Base-by-base conservation (phyloP, 2,113 vertebrate species). In the Tympanuchus pallidicinctus region DNA sequence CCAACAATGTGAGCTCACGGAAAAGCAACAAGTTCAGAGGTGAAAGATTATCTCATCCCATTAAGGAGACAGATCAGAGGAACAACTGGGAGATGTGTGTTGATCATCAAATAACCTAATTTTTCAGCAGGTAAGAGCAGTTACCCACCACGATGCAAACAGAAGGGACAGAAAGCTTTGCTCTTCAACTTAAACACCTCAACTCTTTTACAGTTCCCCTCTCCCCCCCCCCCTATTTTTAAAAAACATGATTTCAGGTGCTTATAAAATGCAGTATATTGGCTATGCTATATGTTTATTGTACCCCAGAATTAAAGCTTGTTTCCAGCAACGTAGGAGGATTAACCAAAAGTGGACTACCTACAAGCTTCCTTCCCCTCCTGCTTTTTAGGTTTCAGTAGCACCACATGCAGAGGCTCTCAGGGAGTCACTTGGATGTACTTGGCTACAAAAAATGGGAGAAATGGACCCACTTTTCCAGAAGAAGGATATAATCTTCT, bases 1-100 rank as follows among this genome's bases (percentile, higher is more conserved):
- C 15, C 1, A 0, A 40, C 17, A 79, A 56, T 75, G 40, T 1
- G 1, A 76, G 54, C 34, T 90, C 61, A 43, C 0, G 0, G 43
- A 14, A 30, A 79, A 1, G 5, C 15, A 93, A 56, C 19, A 43
- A 34, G 45, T 63, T 25, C 34, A 54, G 57, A 84, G 34, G 17
- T 81, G 61, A 93, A 64, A 73, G 45, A 73, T 64, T 11, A 65
- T 14, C 43, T 65, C 40, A 65, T 17, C 40, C 57, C 40, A 9
- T 64, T 79, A 76, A 28, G 28, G 32, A 84, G 28, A 66, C 20
- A 59, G 59, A 78, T 64, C 75, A 50, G 32, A 74, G 11, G 52
- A 91, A 47, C 66, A 56, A 15, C 54, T 60, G 27, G 28, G 54
- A 93, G 27, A 70, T 38, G 48, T 11, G 17, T 43, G 34, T 13